phyloP scores from a whole-genome alignment of 2,888 invertebrate genomes.

The Acronicta aceris region DNA sequence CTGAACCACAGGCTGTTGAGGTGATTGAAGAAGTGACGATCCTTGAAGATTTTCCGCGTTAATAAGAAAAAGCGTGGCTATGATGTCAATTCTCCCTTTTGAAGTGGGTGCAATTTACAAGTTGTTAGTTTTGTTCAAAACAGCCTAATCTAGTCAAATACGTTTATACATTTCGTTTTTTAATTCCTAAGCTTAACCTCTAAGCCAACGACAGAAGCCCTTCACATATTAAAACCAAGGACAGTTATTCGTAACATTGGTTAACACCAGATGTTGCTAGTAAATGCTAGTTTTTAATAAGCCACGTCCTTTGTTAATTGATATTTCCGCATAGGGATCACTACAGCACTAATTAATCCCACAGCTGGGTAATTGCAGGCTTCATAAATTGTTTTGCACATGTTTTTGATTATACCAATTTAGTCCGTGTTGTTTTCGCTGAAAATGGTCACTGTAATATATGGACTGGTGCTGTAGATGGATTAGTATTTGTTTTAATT shows the following conservation, averaged over 20 bases:
- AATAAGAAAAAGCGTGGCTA: too few relatives aligned
- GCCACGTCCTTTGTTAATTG: constrained; percentile 67
- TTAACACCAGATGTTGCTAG: constrained; percentile 58
- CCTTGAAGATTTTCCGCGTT: too few relatives aligned
- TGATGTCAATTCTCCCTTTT: too few relatives aligned
- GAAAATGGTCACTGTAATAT: constrained; percentile 2
- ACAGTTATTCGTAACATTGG: constrained; percentile 46
- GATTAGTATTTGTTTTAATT: too few relatives aligned
- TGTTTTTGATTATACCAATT: constrained; percentile 59
- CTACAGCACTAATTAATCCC: constrained; percentile 55
- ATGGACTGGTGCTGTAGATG: not conserved
- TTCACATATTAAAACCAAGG: not conserved
- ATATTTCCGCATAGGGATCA: constrained; percentile 69
- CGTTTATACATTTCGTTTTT: too few relatives aligned
- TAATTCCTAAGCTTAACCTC: not conserved
- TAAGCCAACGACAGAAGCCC: not conserved
- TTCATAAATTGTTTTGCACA: constrained; percentile 63
- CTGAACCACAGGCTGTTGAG: too few relatives aligned
- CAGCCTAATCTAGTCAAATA: too few relatives aligned
- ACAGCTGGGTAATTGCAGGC: constrained; percentile 55
- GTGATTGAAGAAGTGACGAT: too few relatives aligned
- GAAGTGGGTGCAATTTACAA: too few relatives aligned
- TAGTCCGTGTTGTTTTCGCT: constrained; percentile 17
- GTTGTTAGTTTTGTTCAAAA: not conserved
- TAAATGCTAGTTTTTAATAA: constrained; percentile 59